Evolutionary conservation across 1,140 invertebrate species (phyloP).

Genomic region (Acromyrmex charruanus): DNA sequence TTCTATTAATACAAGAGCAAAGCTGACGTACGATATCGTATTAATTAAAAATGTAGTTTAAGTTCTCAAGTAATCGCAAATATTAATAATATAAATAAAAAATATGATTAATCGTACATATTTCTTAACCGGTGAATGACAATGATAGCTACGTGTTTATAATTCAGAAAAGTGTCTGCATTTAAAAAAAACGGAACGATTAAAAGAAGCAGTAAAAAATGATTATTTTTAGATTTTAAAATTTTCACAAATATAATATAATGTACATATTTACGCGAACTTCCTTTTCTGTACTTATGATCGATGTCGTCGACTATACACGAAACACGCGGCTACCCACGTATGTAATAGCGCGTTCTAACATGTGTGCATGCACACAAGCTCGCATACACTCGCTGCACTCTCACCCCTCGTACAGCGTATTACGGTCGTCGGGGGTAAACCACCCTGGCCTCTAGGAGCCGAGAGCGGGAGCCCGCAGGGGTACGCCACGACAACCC

Average conservation of each 20-base stretch:
- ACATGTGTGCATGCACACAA: conserved; percentile 31
- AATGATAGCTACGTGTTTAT: background rate
- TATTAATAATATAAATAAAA: background rate
- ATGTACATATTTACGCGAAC: background rate
- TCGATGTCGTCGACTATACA: conserved; percentile 68
- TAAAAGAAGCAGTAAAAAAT: background rate
- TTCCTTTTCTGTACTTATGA: conserved; percentile 32
- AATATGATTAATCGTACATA: background rate
- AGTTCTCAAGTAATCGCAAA: background rate
- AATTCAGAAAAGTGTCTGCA: background rate
- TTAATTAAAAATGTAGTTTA: background rate
- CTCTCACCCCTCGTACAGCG: conserved; percentile 81
- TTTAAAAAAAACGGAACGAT: background rate
- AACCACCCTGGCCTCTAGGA: conserved; percentile 84
- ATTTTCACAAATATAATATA: background rate
- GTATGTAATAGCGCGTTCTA: conserved; percentile 49
- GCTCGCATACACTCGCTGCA: conserved; percentile 34
- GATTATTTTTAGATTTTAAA: too few species aligned
- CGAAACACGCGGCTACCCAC: conserved; percentile 77
- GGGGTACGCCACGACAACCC: conserved; percentile 87
- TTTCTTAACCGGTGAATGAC: background rate
- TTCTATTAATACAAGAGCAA: background rate
- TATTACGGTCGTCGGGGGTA: conserved; percentile 85
- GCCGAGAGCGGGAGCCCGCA: conserved; percentile 85
- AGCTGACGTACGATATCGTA: background rate